Conservation (phyloP, 2,888 invertebrate genomes). For the Dinocampus coccinellae region DNA sequence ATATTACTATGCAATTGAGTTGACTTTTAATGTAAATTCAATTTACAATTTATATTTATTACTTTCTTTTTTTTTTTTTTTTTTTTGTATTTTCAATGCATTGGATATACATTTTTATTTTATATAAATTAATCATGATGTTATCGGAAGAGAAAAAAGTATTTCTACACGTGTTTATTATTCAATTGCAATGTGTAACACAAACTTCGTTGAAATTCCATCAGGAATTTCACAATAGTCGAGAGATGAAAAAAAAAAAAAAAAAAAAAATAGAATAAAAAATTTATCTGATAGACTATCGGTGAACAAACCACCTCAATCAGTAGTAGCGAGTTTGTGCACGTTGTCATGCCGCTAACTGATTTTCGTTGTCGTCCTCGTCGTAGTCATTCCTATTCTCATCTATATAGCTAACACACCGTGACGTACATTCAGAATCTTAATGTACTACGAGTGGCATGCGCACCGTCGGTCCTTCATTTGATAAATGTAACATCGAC, state of each 20-base stretch:
- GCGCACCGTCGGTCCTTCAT: background rate
- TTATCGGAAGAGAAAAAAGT: slow-evolving; percentile 12
- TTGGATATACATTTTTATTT: slow-evolving; percentile 7
- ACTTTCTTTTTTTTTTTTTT: too few relatives aligned
- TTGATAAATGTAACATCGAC: background rate
- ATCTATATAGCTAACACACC: slow-evolving; percentile 6
- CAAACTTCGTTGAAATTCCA: slow-evolving; percentile 14
- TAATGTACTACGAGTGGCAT: slow-evolving; percentile 33
- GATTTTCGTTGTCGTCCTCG: slow-evolving; percentile 23
- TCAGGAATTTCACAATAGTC: background rate
- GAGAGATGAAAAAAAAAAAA: background rate
- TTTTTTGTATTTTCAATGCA: too few relatives aligned
- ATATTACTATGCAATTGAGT: slow-evolving; percentile 9
- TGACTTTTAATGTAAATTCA: slow-evolving; percentile 3
- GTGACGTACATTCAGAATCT: slow-evolving; percentile 41
- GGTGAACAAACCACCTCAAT: slow-evolving; percentile 39
- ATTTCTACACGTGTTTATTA: background rate
- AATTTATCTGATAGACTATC: slow-evolving; percentile 16
- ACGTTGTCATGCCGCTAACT: slow-evolving; percentile 39
- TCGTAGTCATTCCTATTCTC: slow-evolving; percentile 27
- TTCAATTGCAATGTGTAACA: slow-evolving; percentile 3
- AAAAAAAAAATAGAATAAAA: slow-evolving; percentile 12
- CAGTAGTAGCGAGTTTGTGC: slow-evolving; percentile 31
- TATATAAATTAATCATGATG: slow-evolving; percentile 25
- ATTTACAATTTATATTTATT: too few relatives aligned